Evolutionary conservation across 1,140 invertebrate species (phyloP), one percentile per base, ranked within the genome.

Genomic region (Brachionus plicatilis): DNA sequence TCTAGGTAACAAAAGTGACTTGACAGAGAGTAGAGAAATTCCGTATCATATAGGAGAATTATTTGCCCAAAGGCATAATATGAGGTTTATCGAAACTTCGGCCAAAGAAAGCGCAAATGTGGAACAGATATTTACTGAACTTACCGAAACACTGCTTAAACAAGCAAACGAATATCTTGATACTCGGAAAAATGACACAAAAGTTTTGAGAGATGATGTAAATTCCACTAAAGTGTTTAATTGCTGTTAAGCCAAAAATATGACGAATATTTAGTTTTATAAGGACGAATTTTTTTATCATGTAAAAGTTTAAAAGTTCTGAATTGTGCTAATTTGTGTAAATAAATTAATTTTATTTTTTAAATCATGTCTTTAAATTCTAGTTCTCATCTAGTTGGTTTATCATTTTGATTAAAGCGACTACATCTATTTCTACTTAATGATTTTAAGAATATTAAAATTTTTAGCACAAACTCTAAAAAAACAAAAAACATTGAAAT

Each of bases 31-130:
- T 17, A 92, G 95, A 86, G 96, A 97, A 92, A 96, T 98, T 87
- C 96, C 96, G 7, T 93, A 93, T 11, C 93, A 95, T 88, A 95
- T 97, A 65, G 96, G 95, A n/a, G 94, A 96, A 90, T 94, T 97
- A 88, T 98, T 97, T 92, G 95, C 96, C 50, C 93, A 95, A 88
- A 92, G 94, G 86, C 95, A 97, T 89, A 94, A 95, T 86, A 98
- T 98, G 95, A 96, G 96, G 47, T 89, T 88, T 82, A 82, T 89
- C 27, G 88, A 89, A 84, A 89, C 88, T 0, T 89, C 88, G 11
- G 88, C 88, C 2, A 89, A 89, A 85, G 88, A 89, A 68, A 87
- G 87, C 9, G 88, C 89, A 53, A 89, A 89, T 86, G 88, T 89
- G 17, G 88, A 89, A 68, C 87, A 87, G 90, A 91, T 98, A 78